These are phyloP conservation scores for Deilephila porcellus DNA, from an alignment of 2,888 invertebrate genomes.

Conservation along the genomic window DNA sequence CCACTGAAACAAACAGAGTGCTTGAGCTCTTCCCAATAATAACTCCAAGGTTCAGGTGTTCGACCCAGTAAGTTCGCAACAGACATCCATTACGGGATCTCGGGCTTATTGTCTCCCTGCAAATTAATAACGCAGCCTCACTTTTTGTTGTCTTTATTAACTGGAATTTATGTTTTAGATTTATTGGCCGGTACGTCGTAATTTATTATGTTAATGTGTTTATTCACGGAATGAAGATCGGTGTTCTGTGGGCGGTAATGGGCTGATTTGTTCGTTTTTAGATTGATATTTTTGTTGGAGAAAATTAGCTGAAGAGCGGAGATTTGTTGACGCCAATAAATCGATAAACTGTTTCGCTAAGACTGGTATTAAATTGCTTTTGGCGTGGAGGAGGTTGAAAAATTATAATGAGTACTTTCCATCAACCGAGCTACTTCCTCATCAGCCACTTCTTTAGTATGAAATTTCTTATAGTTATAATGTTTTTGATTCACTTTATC, in stretches of 20 bases:
- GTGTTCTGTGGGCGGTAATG: neutral
- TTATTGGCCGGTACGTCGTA: slow-evolving; percentile 35
- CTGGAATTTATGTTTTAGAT: slow-evolving; percentile 45
- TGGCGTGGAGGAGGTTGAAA: too few species aligned
- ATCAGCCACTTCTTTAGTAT: too few species aligned
- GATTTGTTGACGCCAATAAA: too few species aligned
- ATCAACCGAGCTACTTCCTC: too few species aligned
- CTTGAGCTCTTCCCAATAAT: slow-evolving; percentile 38
- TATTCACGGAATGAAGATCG: slow-evolving; percentile 1
- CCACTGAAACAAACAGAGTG: slow-evolving; percentile 17
- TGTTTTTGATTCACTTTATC: too few species aligned
- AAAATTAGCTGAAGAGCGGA: neutral
- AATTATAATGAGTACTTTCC: too few species aligned
- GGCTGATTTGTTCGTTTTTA: neutral
- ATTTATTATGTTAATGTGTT: slow-evolving; percentile 29
- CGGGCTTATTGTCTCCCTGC: slow-evolving; percentile 53
- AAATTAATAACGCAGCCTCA: slow-evolving; percentile 55
- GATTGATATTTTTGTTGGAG: slow-evolving; percentile 5
- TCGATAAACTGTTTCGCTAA: too few species aligned
- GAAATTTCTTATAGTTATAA: too few species aligned
- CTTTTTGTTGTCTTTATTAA: slow-evolving; percentile 53
- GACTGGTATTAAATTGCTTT: too few species aligned
- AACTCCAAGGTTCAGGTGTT: slow-evolving; percentile 54
- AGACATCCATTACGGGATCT: slow-evolving; percentile 56
- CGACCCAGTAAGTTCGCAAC: slow-evolving; percentile 51